Evolutionary conservation across 1,140 invertebrate genomes (phyloP).

Genomic region (Eubasilissa regina): DNA sequence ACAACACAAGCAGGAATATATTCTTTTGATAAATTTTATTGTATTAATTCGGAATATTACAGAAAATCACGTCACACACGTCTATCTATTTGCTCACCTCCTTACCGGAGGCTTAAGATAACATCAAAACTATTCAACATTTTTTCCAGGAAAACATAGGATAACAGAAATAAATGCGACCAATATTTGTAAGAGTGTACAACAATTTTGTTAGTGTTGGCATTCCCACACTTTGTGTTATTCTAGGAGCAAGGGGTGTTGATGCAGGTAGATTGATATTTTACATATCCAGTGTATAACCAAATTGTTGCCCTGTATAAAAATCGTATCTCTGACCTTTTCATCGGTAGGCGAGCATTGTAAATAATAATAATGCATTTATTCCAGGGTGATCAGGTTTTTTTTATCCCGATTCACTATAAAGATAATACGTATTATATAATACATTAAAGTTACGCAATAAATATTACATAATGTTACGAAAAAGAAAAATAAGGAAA

Average conservation of each 20-base stretch:
- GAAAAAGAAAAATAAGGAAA: too few relatives aligned
- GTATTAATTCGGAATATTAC: background rate
- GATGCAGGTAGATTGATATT: background rate
- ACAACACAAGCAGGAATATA: background rate
- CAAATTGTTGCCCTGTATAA: background rate
- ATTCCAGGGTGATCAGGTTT: too few relatives aligned
- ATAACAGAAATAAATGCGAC: slow-evolving; percentile 50
- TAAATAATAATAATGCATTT: too few relatives aligned
- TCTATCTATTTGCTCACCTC: background rate
- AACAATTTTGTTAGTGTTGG: slow-evolving; percentile 18
- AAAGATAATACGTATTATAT: too few relatives aligned
- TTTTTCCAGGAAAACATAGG: slow-evolving; percentile 56
- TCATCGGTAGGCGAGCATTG: too few relatives aligned
- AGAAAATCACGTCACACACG: slow-evolving; percentile 9
- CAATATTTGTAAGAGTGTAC: slow-evolving; percentile 14
- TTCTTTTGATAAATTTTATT: background rate
- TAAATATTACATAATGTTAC: too few relatives aligned
- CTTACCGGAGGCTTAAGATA: slow-evolving; percentile 34
- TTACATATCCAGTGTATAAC: background rate
- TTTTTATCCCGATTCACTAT: too few relatives aligned
- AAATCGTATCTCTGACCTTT: too few relatives aligned
- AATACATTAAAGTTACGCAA: too few relatives aligned
- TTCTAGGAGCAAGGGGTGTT: slow-evolving; percentile 51
- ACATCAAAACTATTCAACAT: slow-evolving; percentile 50
- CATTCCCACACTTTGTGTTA: slow-evolving; percentile 57